Conservation (phyloP, 2,797 vertebrate species). For the Astyanax mexicanus region DNA sequence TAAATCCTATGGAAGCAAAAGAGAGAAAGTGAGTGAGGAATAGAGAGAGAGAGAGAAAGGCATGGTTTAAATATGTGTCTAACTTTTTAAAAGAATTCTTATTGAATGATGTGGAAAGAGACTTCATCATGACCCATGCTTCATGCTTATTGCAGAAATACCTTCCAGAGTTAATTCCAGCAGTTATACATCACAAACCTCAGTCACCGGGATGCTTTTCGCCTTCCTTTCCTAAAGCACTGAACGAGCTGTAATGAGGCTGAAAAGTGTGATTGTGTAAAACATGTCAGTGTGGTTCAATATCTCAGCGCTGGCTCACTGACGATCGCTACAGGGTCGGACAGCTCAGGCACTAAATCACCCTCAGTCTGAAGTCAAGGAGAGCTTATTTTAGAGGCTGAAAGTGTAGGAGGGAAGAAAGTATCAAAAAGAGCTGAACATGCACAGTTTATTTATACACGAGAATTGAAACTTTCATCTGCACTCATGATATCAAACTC, state of each 20-base stretch:
- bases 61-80: constrained; percentile 12
- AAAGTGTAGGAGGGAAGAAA: not conserved
- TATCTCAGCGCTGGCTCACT: constrained; percentile 7
- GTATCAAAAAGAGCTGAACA: not conserved
- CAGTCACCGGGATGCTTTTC: not conserved
- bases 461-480: not conserved
- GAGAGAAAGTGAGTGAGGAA: not conserved
- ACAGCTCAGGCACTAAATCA: not conserved
- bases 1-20: not conserved
- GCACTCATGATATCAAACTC: no score
- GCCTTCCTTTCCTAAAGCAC: constrained; percentile 9
- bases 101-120: not conserved
- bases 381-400: constrained; percentile 1
- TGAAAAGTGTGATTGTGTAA: constrained; percentile 21
- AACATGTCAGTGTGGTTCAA: constrained; percentile 21
- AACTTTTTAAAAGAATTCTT: constrained; percentile 4
- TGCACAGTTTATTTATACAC: not conserved
- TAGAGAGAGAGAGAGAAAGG: not conserved
- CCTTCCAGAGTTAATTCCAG: constrained; percentile 25
- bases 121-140: not conserved
- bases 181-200: constrained; percentile 11
- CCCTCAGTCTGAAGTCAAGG: not conserved
- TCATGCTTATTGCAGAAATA: constrained; percentile 19
- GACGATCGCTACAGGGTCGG: not conserved
- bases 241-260: not conserved